These are phyloP conservation scores for Pachycephus smyrnensis DNA, from an alignment of 2,888 invertebrate species.

Conservation along the genomic window DNA sequence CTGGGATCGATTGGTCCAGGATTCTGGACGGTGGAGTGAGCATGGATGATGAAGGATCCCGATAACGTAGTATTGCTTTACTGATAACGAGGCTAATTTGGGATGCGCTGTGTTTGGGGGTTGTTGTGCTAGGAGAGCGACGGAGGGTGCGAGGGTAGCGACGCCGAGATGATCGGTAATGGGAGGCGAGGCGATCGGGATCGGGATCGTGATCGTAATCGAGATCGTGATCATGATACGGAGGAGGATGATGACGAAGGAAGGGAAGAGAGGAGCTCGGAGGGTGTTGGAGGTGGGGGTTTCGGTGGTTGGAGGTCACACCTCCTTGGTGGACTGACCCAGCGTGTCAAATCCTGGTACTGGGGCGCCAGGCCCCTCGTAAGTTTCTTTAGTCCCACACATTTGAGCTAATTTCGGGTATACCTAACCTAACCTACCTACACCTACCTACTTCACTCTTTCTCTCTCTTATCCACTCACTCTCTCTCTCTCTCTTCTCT, in stretches of 20 bases:
- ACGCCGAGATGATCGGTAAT: constrained; percentile 66
- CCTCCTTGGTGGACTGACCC: constrained; percentile 92
- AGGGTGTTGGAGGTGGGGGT: constrained; percentile 66
- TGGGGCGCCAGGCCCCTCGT: constrained; percentile 94
- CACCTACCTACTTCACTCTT: constrained; percentile 27
- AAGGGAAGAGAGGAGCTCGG: constrained; percentile 65
- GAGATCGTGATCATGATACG: constrained; percentile 62
- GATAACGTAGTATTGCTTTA: background rate
- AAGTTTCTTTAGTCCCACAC: constrained; percentile 72
- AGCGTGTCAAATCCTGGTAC: constrained; percentile 97
- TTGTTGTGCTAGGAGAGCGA: constrained; percentile 59
- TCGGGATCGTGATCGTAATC: constrained; percentile 52
- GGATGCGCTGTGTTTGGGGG: constrained; percentile 20
- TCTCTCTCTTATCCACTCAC: constrained; percentile 28
- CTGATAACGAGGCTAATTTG: constrained; percentile 8
- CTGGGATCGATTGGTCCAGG: too few relatives aligned
- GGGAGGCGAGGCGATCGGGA: constrained; percentile 52
- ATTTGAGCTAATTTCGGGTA: too few relatives aligned
- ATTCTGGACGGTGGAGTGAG: too few relatives aligned
- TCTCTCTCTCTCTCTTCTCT: constrained; percentile 20
- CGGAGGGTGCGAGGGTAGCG: constrained; percentile 65
- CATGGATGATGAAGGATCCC: background rate
- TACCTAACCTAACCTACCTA: background rate
- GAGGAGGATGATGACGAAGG: constrained; percentile 62
- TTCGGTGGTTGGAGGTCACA: constrained; percentile 91